Evolutionary conservation across 2,113 vertebrate genomes (phyloP), one percentile per base, ranked within the genome.

Genomic region (Fukomys damarensis): DNA sequence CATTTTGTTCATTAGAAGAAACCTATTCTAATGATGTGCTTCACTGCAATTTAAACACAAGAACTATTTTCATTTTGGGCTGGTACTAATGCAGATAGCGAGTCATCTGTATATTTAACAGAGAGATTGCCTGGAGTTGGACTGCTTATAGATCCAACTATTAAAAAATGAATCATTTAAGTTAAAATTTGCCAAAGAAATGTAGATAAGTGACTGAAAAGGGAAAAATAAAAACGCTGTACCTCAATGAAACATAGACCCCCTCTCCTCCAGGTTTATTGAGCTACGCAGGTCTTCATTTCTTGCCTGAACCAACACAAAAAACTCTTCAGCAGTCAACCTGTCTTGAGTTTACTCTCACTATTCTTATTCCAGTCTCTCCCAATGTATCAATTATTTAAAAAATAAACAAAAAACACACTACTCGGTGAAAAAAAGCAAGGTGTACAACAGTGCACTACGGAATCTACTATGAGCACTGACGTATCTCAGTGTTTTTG

Each of bases 171-270:
- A 76, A 24, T 61, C 66, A 52, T 59, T 95, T 70, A 68, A 85
- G 85, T 17, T 49, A 43, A 92, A 93, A 93, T 72, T 56, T 54
- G 90, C 14, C 35, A 52, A 89, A 85, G 22, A 82, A 87, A 91
- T 38, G 17, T 58, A 58, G 4, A 46, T 20, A 14, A 58, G 38
- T 30, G 30, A 43, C 26, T 22, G 28, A 32, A 43, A 17, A 19
- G 65, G 38, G 63, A 58, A 58, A 58, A 56, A 56, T 56, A 81
- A 89, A 84, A 58, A 35, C n/a, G 35, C 20, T 52, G 46, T 8
- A 80, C n/a, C 72, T 32, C 81, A 91, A 41, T 68, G 49, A 93
- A 79, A 59, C 35, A 38, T 13, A 24, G 11, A 66, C 1, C 32
- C n/a, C 22, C 26, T 74, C 35, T 22, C 49, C 66, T 58, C 77